phyloP scores from a whole-genome alignment of 2,797 vertebrate species.

The Tarsius wallacei region DNA sequence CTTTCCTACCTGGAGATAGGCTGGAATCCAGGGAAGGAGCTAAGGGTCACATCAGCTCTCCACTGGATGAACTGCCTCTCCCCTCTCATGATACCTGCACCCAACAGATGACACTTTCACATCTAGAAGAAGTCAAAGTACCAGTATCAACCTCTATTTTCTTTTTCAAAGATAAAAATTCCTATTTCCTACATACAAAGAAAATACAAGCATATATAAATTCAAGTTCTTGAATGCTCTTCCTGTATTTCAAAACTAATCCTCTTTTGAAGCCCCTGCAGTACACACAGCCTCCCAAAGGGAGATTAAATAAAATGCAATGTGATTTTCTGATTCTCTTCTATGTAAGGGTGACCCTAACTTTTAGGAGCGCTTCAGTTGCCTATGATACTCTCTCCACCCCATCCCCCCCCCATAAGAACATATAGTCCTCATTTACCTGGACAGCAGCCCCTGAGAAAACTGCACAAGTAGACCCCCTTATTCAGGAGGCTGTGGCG shows the following conservation, averaged over 20 bases:
- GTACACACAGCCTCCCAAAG: neutral
- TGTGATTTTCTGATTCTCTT: neutral
- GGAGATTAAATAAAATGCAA: neutral
- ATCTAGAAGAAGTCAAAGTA: neutral
- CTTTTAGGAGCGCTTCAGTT: neutral
- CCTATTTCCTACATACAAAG: neutral
- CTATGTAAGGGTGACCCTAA: neutral
- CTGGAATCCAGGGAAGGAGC: neutral
- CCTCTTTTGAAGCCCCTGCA: neutral
- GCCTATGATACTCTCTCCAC: neutral
- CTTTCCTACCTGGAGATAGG: fast-evolving
- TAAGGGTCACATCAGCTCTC: fast-evolving
- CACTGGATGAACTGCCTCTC: fast-evolving
- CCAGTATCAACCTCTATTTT: neutral
- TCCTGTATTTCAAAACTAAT: neutral
- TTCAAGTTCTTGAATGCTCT: neutral
- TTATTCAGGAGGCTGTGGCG: fast-evolving
- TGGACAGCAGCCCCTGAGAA: neutral
- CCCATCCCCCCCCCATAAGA: neutral
- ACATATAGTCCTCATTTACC: neutral
- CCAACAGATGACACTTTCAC: fast-evolving
- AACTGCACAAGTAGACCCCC: fast-evolving
- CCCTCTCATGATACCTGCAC: fast-evolving
- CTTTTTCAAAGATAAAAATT: conserved; percentile 20
- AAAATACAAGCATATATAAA: neutral